A percentile compares a stretch with the other conserved stretches of the same genome.
These are phyloP conservation scores for Euspilapteryx auroguttella DNA, from an alignment of 2,888 invertebrate species.

Conservation along the genomic window DNA sequence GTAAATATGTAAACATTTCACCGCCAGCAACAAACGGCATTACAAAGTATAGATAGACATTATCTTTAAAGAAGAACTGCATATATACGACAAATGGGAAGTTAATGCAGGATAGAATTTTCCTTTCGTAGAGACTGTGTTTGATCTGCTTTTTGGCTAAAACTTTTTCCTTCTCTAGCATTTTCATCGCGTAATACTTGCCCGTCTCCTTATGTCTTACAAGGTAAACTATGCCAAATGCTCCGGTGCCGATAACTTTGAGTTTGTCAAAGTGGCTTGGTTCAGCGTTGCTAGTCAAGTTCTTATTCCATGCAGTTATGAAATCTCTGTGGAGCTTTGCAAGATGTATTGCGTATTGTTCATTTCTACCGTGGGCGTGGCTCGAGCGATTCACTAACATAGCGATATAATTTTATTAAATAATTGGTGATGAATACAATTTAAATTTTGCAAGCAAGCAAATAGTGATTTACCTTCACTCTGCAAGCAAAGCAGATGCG, in stretches of 20 bases:
- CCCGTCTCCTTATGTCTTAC: constrained; percentile 60
- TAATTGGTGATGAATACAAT: too few species aligned
- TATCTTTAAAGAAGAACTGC: constrained; percentile 85
- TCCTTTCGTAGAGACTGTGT: constrained; percentile 88
- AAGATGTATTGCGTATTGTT: constrained; percentile 30
- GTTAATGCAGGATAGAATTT: constrained; percentile 78
- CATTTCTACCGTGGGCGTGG: constrained; percentile 27
- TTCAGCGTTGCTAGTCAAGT: constrained; percentile 18
- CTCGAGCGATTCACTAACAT: too few species aligned
- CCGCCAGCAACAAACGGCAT: constrained; percentile 84
- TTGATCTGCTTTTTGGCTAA: constrained; percentile 85
- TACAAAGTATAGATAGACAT: constrained; percentile 79
- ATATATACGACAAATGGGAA: constrained; percentile 89
- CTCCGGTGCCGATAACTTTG: constrained; percentile 83
- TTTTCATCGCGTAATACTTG: constrained; percentile 83
- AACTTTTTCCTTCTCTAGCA: constrained; percentile 83
- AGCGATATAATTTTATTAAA: too few species aligned
- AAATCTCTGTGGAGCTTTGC: constrained; percentile 33
- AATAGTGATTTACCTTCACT: too few species aligned
- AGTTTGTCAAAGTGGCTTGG: constrained; percentile 70
- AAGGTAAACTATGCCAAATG: constrained; percentile 85
- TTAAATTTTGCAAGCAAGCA: too few species aligned
- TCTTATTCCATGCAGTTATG: constrained; percentile 37
- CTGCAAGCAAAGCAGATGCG: too few species aligned
- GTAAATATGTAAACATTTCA: constrained; percentile 81